Percentiles rank a stretch among this genome's conserved stretches.
Conservation (phyloP, 2,888 invertebrate species). For the Boloria selene region DNA sequence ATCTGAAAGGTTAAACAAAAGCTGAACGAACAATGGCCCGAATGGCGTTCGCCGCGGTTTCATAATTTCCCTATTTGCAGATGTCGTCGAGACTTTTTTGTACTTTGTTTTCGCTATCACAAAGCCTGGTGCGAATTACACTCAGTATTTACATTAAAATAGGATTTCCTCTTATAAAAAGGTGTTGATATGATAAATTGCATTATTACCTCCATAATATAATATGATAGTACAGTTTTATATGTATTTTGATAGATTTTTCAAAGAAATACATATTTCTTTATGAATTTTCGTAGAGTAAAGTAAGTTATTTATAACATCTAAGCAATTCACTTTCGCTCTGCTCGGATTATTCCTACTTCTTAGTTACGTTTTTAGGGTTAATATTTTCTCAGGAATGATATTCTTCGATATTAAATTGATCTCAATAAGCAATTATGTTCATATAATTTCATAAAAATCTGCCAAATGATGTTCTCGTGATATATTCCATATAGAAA, state of each 20-base stretch:
- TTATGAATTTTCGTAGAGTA: neutral
- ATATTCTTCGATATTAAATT: too few species aligned
- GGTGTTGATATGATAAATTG: constrained; percentile 26
- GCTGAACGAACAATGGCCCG: constrained; percentile 65
- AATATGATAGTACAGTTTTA: neutral
- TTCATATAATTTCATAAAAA: too few species aligned
- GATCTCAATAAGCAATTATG: too few species aligned
- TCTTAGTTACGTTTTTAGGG: too few species aligned
- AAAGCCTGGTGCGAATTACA: constrained; percentile 50
- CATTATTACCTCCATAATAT: neutral
- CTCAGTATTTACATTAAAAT: constrained; percentile 60
- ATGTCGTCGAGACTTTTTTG: constrained; percentile 60
- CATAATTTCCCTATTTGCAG: constrained; percentile 75
- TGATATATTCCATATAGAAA: too few species aligned
- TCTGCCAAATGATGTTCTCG: too few species aligned
- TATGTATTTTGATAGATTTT: neutral
- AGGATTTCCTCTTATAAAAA: constrained; percentile 39
- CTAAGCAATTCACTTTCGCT: too few species aligned
- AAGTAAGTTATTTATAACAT: neutral
- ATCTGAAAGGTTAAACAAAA: constrained; percentile 66
- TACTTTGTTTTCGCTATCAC: constrained; percentile 53
- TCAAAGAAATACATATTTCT: neutral
- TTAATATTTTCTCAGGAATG: too few species aligned
- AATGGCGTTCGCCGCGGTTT: constrained; percentile 65
- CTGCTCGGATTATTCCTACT: too few species aligned